These are phyloP conservation scores for Sarcophaga caerulescens DNA, from an alignment of 2,888 invertebrate genomes.

Conservation along the genomic window DNA sequence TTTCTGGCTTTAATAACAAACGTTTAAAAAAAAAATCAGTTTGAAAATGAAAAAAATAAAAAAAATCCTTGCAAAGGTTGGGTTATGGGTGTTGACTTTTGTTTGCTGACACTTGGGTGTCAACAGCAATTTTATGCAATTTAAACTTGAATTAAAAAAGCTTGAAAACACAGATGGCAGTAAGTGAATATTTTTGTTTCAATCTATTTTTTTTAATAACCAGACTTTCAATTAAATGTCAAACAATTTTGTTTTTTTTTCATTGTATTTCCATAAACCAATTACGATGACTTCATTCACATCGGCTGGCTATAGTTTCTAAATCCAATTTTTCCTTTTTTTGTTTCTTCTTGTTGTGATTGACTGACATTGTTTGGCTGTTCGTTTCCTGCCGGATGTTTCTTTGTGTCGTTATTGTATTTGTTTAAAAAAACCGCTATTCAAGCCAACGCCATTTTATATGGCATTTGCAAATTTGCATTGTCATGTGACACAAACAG, in stretches of 20 bases:
- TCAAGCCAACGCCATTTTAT: conserved; percentile 32
- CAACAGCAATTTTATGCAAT: conserved; percentile 49
- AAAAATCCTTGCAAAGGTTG: background rate
- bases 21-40: background rate
- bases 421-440: conserved; percentile 18
- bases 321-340: background rate
- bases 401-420: conserved; percentile 13
- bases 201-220: background rate
- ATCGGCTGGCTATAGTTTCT: background rate
- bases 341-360: background rate
- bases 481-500: conserved; percentile 14
- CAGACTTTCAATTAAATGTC: conserved; percentile 9
- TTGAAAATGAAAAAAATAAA: conserved; percentile 2
- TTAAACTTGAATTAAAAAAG: conserved; percentile 16
- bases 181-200: background rate
- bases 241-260: conserved; percentile 1
- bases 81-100: background rate
- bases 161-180: background rate
- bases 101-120: conserved; percentile 49
- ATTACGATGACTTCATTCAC: background rate
- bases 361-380: background rate
- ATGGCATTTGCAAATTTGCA: conserved; percentile 41
- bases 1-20: background rate
- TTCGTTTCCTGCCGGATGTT: conserved; percentile 1
- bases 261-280: conserved; percentile 12